Conservation (phyloP, 1,140 invertebrate species). For the Listronotus oregonensis region DNA sequence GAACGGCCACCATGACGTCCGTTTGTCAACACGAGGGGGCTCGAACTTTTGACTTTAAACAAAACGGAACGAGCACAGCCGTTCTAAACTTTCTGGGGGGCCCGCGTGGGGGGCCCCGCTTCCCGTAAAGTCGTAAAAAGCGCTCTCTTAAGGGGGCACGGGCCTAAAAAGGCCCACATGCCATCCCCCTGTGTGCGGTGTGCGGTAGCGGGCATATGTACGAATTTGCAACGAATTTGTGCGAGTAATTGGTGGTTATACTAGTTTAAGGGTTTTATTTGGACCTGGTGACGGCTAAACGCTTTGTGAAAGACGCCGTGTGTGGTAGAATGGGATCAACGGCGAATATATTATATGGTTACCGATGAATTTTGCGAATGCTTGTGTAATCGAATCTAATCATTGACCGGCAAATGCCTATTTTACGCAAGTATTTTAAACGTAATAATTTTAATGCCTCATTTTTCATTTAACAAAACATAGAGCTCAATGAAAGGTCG, state of each 20-base stretch:
- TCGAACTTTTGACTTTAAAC: conserved; percentile 42
- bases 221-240: conserved; percentile 24
- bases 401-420: too few species aligned
- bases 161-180: conserved; percentile 42
- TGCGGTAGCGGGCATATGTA: conserved; percentile 34
- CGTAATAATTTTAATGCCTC: too few species aligned
- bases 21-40: conserved; percentile 40
- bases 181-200: conserved; percentile 34
- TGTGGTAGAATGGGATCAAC: conserved; percentile 16
- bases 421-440: too few species aligned
- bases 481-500: too few species aligned
- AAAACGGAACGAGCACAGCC: conserved; percentile 31
- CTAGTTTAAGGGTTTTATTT: conserved; percentile 13
- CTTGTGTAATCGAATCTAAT: too few species aligned
- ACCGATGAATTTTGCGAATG: too few species aligned
- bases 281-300: conserved; percentile 17
- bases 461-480: too few species aligned
- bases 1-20: conserved; percentile 35
- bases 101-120: conserved; percentile 29
- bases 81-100: conserved; percentile 35
- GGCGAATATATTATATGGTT: too few species aligned
- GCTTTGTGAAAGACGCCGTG: conserved; percentile 27
- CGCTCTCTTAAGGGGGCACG: conserved; percentile 30
- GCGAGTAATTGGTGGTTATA: conserved; percentile 23
- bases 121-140: conserved; percentile 19